A percentile compares a stretch with the other conserved stretches of the same genome.
Conservation (phyloP, 2,888 invertebrate species). For the Pheosia tremula region DNA sequence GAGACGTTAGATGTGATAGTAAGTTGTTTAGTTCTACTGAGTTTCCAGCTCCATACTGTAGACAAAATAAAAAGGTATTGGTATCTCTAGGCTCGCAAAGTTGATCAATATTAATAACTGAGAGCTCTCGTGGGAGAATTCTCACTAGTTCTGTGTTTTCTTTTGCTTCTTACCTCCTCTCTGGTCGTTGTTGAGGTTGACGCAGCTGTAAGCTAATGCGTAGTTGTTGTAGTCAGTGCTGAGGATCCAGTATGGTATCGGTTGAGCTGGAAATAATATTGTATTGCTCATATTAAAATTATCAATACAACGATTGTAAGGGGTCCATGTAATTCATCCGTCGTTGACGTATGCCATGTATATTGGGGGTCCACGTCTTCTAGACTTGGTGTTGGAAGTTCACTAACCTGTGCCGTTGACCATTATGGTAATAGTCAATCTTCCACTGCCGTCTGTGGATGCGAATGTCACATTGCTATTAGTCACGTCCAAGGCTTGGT, state of each 20-base stretch:
- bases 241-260: conserved; percentile 80
- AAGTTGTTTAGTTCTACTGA: conserved; percentile 55
- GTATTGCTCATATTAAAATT: too few species aligned
- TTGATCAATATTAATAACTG: neutral
- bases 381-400: too few species aligned
- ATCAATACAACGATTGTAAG: too few species aligned
- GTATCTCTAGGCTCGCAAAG: neutral
- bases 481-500: conserved; percentile 33
- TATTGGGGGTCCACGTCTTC: too few species aligned
- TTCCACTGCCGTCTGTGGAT: conserved; percentile 25
- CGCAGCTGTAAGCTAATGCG: conserved; percentile 86
- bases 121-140: too few species aligned
- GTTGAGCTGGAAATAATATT: conserved; percentile 32
- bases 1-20: conserved; percentile 30
- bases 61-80: neutral
- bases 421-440: conserved; percentile 20
- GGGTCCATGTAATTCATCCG: too few species aligned
- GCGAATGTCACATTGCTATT: conserved; percentile 27
- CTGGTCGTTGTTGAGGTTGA: conserved; percentile 48
- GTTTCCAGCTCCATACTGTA: conserved; percentile 66
- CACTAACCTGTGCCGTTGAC: conserved; percentile 15
- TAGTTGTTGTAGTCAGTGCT: conserved; percentile 85
- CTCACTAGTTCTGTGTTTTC: too few species aligned
- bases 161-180: conserved; percentile 25
- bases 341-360: too few species aligned